phyloP scores from a whole-genome alignment of 1,140 invertebrate species.

The Euura saliciscinereae region DNA sequence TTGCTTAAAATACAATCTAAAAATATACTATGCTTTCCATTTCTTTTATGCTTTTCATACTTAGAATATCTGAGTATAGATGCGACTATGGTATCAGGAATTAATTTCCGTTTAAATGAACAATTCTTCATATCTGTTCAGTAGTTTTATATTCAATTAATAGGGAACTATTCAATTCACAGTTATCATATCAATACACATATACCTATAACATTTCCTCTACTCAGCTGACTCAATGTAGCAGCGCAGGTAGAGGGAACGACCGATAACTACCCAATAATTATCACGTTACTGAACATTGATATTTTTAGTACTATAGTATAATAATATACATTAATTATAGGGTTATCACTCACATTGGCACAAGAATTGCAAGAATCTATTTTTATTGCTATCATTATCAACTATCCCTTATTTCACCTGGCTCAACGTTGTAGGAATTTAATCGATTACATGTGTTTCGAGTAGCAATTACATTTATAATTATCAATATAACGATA shows the following conservation, averaged over 20 bases:
- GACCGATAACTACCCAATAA: neutral
- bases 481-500: neutral
- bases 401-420: neutral
- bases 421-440: neutral
- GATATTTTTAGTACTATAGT: neutral
- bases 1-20: constrained; percentile 54
- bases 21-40: constrained; percentile 54
- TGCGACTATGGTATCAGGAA: constrained; percentile 3
- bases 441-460: neutral
- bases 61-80: neutral
- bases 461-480: neutral
- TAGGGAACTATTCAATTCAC: neutral
- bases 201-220: neutral
- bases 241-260: neutral
- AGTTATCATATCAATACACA: too few relatives aligned
- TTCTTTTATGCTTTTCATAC: constrained; percentile 27
- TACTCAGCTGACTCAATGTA: neutral
- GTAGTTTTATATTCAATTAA: neutral
- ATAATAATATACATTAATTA: neutral
- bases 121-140: neutral
- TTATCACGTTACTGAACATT: neutral
- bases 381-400: neutral
- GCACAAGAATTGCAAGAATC: neutral
- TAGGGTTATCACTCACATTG: neutral
- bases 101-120: constrained; percentile 8